phyloP scores from a whole-genome alignment of 2,797 vertebrate genomes.

The Coranthus polyacanthus region DNA sequence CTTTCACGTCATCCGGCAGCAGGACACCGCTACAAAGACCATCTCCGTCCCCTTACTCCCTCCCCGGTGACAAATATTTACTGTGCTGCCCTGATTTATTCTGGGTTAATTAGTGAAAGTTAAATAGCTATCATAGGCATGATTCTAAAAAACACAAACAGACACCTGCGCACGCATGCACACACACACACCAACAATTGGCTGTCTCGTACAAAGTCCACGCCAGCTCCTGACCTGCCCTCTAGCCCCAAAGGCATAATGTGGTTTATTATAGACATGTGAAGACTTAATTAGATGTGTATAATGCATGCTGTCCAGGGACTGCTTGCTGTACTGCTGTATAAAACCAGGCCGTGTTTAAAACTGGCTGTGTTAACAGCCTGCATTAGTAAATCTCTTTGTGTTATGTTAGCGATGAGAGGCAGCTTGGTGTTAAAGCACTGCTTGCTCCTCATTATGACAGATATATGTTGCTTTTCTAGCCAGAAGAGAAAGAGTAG shows the following conservation, averaged over 20 bases:
- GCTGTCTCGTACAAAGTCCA: conserved; percentile 53
- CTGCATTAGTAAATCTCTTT: conserved; percentile 83
- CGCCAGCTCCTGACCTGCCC: conserved; percentile 72
- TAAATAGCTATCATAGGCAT: conserved; percentile 78
- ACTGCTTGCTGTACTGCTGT: conserved; percentile 66
- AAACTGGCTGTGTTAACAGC: conserved; percentile 77
- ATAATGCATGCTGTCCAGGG: conserved; percentile 80
- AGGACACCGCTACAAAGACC: conserved; percentile 74
- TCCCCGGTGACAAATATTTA: conserved; percentile 86
- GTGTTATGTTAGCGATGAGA: conserved; percentile 73
- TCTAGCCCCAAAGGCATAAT: conserved; percentile 78
- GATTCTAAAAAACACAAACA: conserved; percentile 52
- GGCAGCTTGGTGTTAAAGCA: conserved; percentile 68
- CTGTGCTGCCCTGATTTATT: conserved; percentile 82
- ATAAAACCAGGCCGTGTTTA: conserved; percentile 71
- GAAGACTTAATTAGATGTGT: conserved; percentile 85
- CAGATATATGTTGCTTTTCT: conserved; percentile 77
- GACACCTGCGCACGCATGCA: conserved; percentile 22
- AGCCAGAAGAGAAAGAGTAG: conserved; percentile 38
- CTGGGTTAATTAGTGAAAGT: conserved; percentile 85
- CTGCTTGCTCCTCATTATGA: conserved; percentile 79
- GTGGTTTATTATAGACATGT: conserved; percentile 84
- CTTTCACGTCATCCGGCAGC: conserved; percentile 51
- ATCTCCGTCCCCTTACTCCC: conserved; percentile 73
- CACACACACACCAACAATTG: conserved; percentile 39